phyloP scores from a whole-genome alignment of 2,113 vertebrate species.

The Phylloscopus whistleri region DNA sequence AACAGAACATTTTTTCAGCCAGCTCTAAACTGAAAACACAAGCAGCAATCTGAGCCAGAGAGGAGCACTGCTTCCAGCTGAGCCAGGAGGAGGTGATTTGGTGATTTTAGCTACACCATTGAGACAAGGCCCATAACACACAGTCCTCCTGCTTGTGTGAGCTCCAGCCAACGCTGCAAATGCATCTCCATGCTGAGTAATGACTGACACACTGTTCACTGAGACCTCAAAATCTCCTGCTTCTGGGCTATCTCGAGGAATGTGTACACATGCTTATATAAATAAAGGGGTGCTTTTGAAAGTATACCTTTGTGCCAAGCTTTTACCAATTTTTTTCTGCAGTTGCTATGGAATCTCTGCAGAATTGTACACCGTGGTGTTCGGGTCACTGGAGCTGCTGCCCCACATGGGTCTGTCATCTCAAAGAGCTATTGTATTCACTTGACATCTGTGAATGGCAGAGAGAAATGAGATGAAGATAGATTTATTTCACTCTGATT shows the following conservation, averaged over 20 bases:
- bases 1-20: not conserved
- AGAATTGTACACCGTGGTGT: not conserved
- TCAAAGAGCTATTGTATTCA: conserved; percentile 62
- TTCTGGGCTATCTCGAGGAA: not conserved
- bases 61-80: not conserved
- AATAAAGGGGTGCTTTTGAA: conserved; percentile 24
- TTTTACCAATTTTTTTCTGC: not conserved
- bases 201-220: not conserved
- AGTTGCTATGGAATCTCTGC: conserved; percentile 20
- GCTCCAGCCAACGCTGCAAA: not conserved
- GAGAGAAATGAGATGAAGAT: conserved; percentile 54
- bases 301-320: not conserved
- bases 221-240: not conserved
- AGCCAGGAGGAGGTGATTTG: not conserved
- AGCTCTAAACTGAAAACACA: not conserved
- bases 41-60: not conserved
- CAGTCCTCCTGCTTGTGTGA: not conserved
- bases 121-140: accelerated
- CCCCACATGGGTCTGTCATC: not conserved
- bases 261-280: not conserved
- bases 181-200: not conserved
- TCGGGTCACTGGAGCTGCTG: conserved; percentile 38
- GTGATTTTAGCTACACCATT: not conserved
- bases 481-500: conserved; percentile 50
- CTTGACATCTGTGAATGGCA: conserved; percentile 16